Percentiles rank a stretch among this genome's conserved stretches.
These are phyloP conservation scores for Acipenser transmontanus DNA, from an alignment of 2,797 vertebrate species.

Conservation along the genomic window DNA sequence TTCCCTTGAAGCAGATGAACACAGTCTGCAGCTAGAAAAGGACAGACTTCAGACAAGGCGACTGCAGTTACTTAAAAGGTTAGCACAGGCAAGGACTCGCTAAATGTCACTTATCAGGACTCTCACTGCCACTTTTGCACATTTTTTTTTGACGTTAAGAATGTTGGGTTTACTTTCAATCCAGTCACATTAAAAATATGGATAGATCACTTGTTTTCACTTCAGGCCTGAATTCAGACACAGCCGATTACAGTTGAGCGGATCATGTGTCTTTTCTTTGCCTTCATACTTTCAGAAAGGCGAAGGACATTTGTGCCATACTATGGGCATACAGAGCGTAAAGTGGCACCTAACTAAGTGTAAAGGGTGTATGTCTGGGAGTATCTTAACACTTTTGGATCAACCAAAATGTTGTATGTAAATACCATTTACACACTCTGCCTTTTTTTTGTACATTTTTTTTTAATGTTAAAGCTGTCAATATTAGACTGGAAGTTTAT, in stretches of 20 bases:
- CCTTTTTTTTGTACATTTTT: constrained; percentile 86
- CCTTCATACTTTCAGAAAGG: constrained; percentile 51
- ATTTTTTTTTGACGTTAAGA: constrained; percentile 97
- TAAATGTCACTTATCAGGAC: constrained; percentile 66
- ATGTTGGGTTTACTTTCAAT: constrained; percentile 96
- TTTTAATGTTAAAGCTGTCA: constrained; percentile 78
- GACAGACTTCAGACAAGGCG: constrained; percentile 78
- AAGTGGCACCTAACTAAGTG: background rate
- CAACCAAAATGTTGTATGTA: constrained; percentile 64
- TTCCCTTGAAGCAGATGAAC: constrained; percentile 79
- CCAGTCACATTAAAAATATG: constrained; percentile 60
- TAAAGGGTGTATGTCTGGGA: constrained; percentile 80
- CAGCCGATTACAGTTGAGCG: constrained; percentile 32
- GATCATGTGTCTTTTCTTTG: constrained; percentile 49
- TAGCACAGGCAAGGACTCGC: constrained; percentile 89
- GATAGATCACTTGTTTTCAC: constrained; percentile 33
- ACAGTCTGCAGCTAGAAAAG: constrained; percentile 80
- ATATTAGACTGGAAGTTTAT: constrained; percentile 96
- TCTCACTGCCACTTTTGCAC: constrained; percentile 99
- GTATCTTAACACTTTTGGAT: constrained; percentile 78
- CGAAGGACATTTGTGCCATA: constrained; percentile 46
- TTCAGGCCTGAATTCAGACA: constrained; percentile 15
- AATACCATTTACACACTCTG: constrained; percentile 88
- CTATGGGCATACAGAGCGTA: constrained; percentile 9
- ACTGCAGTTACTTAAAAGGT: constrained; percentile 81